Evolutionary conservation across 64 coral and sea anemone genomes (phyloP), one percentile per base, ranked within the genome.

Genomic region (Porites australiensis): DNA sequence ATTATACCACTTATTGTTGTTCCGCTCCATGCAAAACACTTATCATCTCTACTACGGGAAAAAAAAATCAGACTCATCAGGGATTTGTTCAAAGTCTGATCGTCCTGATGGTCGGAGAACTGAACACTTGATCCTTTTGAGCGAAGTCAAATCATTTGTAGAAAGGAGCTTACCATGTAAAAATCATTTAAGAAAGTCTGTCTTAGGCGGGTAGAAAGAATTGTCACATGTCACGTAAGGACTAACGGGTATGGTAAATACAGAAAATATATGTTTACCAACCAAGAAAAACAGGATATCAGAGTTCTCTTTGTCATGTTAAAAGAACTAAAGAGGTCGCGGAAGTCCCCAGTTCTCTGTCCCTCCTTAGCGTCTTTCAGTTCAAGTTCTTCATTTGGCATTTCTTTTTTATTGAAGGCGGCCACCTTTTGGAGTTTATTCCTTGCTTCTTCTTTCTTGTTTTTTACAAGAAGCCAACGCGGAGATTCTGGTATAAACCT

Each of bases 401-500:
- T 90, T 21, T 15, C 62, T 82, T 82, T 90, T 9, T 77, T 45
- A 50, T 91, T 91, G 5, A 82, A 23, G 13, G 49, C 50, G 5
- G 89, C 89, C 19, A 91, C 77, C 70, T 80, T 44, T 44, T 12
- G 16, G 9, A 91, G 77, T 44, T 58, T 21, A 19, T 68, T 61
- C 50, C 15, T 72, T 13, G 70, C 77, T 46, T 91, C 13, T 58
- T 70, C n/a, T 51, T 19, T 22, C 9, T 72, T 82, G 49, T 74
- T 50, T 19, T 82, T 65, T 13, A 68, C 77, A 15, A 91, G 48
- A n/a, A 82, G 20, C 89, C 89, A 82, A 18, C 89, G 76, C 49
- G 77, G 44, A 16, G 89, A 91, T 50, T 91, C 89, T 53, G 89
- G 89, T 19, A 91, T 11, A 71, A 70, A 72, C 89, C 89, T 91